Percentiles rank a stretch among this genome's conserved stretches.
These are phyloP conservation scores for Teleogryllus oceanicus DNA, from an alignment of 2,888 invertebrate genomes.

Conservation along the genomic window DNA sequence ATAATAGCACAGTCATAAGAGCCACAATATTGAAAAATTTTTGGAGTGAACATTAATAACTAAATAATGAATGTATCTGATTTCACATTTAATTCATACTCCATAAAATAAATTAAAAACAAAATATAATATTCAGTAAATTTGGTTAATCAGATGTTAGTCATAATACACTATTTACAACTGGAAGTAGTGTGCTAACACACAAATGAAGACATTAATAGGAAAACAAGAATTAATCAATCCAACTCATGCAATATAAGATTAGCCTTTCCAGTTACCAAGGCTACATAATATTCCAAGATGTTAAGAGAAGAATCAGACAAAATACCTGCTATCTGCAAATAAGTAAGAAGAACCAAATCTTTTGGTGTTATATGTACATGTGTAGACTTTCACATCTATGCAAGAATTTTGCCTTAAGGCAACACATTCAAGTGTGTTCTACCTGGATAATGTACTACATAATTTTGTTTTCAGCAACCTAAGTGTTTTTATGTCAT, in stretches of 20 bases:
- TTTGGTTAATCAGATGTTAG: slow-evolving; percentile 24
- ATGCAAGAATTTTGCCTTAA: neutral
- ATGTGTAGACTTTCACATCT: neutral
- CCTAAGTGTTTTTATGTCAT: neutral
- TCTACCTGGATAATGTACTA: slow-evolving; percentile 11
- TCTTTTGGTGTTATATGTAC: slow-evolving; percentile 5
- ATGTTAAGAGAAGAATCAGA: slow-evolving; percentile 2
- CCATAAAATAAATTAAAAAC: neutral
- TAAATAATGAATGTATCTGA: neutral
- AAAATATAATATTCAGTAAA: neutral
- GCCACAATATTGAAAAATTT: neutral
- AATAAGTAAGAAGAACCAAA: slow-evolving; percentile 2
- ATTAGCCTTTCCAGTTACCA: neutral
- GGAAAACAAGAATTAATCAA: neutral
- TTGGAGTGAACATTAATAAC: neutral
- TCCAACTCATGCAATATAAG: neutral
- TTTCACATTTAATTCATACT: slow-evolving; percentile 2
- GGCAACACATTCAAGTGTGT: neutral
- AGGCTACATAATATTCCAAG: neutral
- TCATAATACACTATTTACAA: slow-evolving; percentile 24
- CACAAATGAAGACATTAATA: slow-evolving; percentile 32
- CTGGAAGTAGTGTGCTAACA: slow-evolving; percentile 30
- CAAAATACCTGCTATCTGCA: slow-evolving; percentile 6
- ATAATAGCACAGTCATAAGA: neutral
- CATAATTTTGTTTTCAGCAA: neutral